A percentile compares a stretch with the other conserved stretches of the same genome.
Conservation (phyloP, 1,140 invertebrate species). For the Thereuonema tuberculata region DNA sequence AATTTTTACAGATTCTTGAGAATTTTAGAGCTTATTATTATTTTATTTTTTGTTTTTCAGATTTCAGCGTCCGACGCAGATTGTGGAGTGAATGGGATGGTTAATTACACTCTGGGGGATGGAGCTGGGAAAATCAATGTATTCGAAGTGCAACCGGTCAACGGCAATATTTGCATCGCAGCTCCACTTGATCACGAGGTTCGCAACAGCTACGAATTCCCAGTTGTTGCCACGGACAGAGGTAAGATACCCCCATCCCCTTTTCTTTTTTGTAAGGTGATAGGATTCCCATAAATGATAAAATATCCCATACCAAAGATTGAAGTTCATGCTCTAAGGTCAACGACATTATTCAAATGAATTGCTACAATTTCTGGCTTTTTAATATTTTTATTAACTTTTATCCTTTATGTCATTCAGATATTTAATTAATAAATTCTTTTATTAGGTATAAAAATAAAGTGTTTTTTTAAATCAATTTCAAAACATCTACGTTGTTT, state of each 20-base stretch:
- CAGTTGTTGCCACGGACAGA: slow-evolving; percentile 85
- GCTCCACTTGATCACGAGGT: slow-evolving; percentile 74
- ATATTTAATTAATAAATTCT: too few species aligned
- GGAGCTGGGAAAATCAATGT: slow-evolving; percentile 45
- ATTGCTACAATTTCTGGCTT: too few species aligned
- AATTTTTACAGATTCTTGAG: too few species aligned
- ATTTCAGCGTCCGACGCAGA: slow-evolving; percentile 87
- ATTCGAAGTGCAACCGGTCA: slow-evolving; percentile 61
- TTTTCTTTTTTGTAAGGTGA: slow-evolving; percentile 23
- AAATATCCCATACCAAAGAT: too few species aligned
- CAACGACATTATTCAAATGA: too few species aligned
- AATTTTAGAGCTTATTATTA: background rate
- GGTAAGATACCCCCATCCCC: slow-evolving; percentile 43
- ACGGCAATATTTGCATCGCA: slow-evolving; percentile 78
- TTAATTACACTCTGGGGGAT: slow-evolving; percentile 79
- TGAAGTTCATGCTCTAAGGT: too few species aligned
- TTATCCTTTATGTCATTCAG: too few species aligned
- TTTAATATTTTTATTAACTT: too few species aligned
- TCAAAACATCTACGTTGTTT: too few species aligned
- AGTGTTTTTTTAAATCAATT: too few species aligned
- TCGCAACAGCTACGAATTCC: slow-evolving; percentile 71
- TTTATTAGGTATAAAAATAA: too few species aligned
- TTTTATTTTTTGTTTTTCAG: slow-evolving; percentile 37
- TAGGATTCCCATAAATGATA: slow-evolving; percentile 2
- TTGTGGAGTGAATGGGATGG: slow-evolving; percentile 83